Evolutionary conservation across 2,888 invertebrate genomes (phyloP).

Genomic region (Margaritifera margaritifera): DNA sequence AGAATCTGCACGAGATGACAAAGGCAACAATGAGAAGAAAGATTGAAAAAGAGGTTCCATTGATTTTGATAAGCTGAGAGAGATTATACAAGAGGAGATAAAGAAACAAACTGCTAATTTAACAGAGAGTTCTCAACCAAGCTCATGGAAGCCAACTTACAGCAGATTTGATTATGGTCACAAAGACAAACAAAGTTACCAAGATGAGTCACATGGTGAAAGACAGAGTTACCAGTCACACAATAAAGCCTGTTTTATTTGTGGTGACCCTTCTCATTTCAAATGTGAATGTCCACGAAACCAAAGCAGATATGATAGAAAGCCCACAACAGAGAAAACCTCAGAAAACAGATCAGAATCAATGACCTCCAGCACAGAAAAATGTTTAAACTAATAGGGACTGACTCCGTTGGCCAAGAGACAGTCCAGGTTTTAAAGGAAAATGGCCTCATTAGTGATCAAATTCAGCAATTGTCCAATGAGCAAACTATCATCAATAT

Average conservation of each 20-base stretch:
- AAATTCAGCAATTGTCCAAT: too few relatives aligned
- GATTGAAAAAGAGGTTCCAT: too few relatives aligned
- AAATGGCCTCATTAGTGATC: slow-evolving; percentile 12
- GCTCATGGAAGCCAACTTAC: too few relatives aligned
- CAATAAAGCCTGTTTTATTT: slow-evolving; percentile 12
- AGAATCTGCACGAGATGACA: too few relatives aligned
- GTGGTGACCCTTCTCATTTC: slow-evolving; percentile 15
- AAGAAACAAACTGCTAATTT: too few relatives aligned
- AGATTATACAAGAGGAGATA: too few relatives aligned
- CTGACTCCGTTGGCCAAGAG: slow-evolving; percentile 12
- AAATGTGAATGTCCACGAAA: slow-evolving; percentile 10
- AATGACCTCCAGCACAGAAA: not conserved
- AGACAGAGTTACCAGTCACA: not conserved
- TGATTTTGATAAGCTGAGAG: too few relatives aligned
- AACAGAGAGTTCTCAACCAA: too few relatives aligned
- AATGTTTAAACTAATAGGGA: slow-evolving; percentile 22
- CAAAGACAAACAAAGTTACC: too few relatives aligned
- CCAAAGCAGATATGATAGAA: not conserved
- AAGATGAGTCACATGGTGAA: too few relatives aligned
- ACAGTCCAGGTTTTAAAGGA: slow-evolving; percentile 6
- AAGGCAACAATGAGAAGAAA: too few relatives aligned
- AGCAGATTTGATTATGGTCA: too few relatives aligned
- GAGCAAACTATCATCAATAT: not conserved
- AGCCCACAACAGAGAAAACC: not conserved
- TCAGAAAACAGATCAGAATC: not conserved